Conservation (phyloP, 2,797 vertebrate genomes). For the Gymnothorax javanicus region DNA sequence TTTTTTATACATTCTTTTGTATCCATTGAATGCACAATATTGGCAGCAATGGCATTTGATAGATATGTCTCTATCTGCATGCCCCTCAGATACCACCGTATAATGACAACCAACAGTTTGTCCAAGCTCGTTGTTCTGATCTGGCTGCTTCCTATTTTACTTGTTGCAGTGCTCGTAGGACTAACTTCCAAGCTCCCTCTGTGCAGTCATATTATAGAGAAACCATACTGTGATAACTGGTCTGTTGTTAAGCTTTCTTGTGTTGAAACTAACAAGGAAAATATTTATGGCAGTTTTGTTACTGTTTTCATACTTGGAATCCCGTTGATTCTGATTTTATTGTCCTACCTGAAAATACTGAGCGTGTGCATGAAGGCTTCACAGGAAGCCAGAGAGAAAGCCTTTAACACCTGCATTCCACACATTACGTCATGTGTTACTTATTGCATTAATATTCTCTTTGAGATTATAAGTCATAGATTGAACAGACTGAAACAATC, state of each 20-base stretch:
- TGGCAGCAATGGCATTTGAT: background rate
- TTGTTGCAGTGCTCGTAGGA: background rate
- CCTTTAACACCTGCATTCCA: background rate
- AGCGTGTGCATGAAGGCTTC: background rate
- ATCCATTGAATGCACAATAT: no score
- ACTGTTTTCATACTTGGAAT: background rate
- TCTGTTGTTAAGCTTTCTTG: slow-evolving; percentile 15
- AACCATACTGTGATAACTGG: slow-evolving; percentile 21
- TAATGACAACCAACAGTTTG: background rate
- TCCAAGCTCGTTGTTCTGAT: background rate
- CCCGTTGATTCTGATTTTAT: background rate
- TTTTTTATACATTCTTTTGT: no score
- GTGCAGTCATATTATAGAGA: slow-evolving; percentile 4
- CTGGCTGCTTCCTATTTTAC: background rate
- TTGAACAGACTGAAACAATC: background rate
- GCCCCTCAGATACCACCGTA: background rate
- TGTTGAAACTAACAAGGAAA: background rate
- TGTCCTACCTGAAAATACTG: slow-evolving; percentile 5
- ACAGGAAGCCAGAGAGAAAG: background rate
- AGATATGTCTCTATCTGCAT: slow-evolving; percentile 19
- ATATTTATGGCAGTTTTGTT: background rate
- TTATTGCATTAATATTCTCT: background rate
- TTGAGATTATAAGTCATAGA: background rate
- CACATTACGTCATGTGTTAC: background rate
- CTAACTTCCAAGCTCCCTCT: slow-evolving; percentile 10